Evolutionary conservation across 2,113 vertebrate species (phyloP).

Genomic region (Antigone vipio): DNA sequence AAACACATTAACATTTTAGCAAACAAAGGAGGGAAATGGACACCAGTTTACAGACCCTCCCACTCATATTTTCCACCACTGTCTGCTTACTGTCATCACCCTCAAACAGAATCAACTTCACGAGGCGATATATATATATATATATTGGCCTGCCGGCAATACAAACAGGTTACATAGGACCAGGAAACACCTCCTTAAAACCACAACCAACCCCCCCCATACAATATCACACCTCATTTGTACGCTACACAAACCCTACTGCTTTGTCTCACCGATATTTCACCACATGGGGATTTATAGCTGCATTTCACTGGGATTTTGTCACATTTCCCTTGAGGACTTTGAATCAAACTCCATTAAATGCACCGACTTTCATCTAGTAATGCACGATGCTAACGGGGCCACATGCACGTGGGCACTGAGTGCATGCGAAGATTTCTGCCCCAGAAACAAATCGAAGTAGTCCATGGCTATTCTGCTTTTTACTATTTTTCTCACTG

Average conservation of each 20-base stretch:
- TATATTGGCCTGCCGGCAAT: not conserved
- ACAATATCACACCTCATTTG: accelerated
- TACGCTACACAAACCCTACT: not conserved
- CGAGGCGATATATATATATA: too few species aligned
- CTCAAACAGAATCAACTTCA: not conserved
- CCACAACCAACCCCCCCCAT: not conserved
- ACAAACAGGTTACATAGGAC: not conserved
- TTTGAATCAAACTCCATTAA: not conserved
- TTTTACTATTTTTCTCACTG: not conserved
- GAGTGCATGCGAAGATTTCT: not conserved
- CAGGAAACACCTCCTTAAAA: not conserved
- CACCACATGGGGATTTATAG: not conserved
- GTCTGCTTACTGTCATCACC: not conserved
- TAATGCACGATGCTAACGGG: too few species aligned
- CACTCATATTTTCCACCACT: not conserved
- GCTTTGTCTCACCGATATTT: not conserved
- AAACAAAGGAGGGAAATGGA: not conserved
- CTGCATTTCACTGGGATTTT: not conserved
- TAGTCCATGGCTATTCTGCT: not conserved
- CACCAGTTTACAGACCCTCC: not conserved
- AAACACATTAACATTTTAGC: not conserved
- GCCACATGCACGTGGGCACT: accelerated
- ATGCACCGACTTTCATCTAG: not conserved
- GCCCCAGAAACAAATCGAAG: not conserved
- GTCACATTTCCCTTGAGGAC: not conserved